These are phyloP conservation scores for Bubo bubo DNA, from an alignment of 2,113 vertebrate genomes.

Conservation along the genomic window DNA sequence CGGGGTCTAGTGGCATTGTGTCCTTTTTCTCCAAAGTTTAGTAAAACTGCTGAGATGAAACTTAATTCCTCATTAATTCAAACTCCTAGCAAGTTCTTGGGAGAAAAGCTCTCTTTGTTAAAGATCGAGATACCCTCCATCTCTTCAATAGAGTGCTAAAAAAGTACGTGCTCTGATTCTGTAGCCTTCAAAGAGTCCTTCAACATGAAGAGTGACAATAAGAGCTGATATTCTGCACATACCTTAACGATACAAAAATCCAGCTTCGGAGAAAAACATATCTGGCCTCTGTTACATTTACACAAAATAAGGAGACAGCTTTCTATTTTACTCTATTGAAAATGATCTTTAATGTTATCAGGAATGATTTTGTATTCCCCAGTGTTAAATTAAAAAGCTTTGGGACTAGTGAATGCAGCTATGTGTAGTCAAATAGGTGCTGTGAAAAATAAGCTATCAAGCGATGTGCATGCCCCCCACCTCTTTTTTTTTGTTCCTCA, in stretches of 20 bases:
- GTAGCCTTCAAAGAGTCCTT: not conserved
- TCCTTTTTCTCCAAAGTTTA: constrained; percentile 1
- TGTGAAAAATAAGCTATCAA: not conserved
- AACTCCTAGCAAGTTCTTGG: constrained; percentile 15
- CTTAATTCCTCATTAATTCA: constrained; percentile 35
- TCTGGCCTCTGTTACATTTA: not conserved
- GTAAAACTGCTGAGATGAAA: constrained; percentile 24
- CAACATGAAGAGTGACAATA: not conserved
- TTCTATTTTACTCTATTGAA: not conserved
- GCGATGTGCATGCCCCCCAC: accelerated
- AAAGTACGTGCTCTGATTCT: not conserved
- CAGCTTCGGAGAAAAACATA: not conserved
- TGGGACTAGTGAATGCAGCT: not conserved
- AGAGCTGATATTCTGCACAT: not conserved
- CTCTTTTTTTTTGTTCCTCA: not conserved
- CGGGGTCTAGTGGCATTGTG: not conserved
- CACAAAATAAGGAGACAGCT: not conserved
- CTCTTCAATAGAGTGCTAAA: not conserved
- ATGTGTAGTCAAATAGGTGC: not conserved
- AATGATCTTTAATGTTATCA: not conserved
- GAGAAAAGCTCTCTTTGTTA: constrained; percentile 7
- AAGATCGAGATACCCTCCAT: not conserved
- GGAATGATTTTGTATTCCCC: not conserved
- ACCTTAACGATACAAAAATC: not conserved
- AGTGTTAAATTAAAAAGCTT: not conserved